These are phyloP conservation scores for Cybosia mesomella DNA, from an alignment of 2,888 invertebrate genomes.

Conservation along the genomic window DNA sequence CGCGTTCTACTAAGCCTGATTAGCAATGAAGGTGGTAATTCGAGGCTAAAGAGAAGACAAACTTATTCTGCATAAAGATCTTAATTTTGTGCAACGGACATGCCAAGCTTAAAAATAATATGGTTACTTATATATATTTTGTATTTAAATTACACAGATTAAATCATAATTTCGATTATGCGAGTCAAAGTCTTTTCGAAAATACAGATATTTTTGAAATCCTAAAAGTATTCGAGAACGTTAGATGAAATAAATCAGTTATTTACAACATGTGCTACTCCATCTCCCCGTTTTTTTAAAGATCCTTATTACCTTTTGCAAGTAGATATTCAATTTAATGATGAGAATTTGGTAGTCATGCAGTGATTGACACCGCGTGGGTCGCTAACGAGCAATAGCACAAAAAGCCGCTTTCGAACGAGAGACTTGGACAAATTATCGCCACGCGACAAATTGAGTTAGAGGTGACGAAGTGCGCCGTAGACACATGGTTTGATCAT, in stretches of 20 bases:
- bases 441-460: constrained; percentile 63
- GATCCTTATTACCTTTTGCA: constrained; percentile 12
- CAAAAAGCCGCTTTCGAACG: constrained; percentile 51
- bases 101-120: no score
- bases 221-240: no score
- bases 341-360: constrained; percentile 35
- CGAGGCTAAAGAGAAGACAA: not conserved
- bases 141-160: no score
- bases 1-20: not conserved
- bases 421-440: constrained; percentile 66
- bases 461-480: constrained; percentile 52
- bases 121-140: no score
- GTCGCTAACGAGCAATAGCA: constrained; percentile 50
- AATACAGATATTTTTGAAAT: no score
- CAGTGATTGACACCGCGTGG: constrained; percentile 51
- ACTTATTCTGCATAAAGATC: not conserved
- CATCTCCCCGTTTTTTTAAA: not conserved
- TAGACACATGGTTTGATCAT: constrained; percentile 33
- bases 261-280: not conserved
- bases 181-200: no score
- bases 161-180: no score
- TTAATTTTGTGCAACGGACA: not conserved
- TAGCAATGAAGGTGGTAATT: not conserved
- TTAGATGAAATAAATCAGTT: no score
- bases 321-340: constrained; percentile 37